Conservation (phyloP, 2,888 invertebrate genomes). For the Oscheius sp. region DNA sequence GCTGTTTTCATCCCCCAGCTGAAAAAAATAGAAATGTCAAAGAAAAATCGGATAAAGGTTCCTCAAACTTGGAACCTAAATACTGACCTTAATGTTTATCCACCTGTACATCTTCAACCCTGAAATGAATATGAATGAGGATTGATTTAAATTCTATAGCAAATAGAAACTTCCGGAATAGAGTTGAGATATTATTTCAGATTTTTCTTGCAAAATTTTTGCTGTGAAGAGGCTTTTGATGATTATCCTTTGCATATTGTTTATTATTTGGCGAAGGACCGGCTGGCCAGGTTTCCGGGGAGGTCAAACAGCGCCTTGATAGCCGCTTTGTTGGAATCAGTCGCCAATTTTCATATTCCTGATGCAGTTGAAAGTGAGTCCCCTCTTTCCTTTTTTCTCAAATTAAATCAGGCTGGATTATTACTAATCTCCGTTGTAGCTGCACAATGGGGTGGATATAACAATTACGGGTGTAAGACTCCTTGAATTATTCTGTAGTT, state of each 20-base stretch:
- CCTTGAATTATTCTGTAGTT: background rate
- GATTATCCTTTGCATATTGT: background rate
- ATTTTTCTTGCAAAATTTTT: background rate
- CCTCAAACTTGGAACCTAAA: too few relatives aligned
- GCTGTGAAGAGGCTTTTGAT: conserved; percentile 10
- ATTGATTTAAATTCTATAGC: background rate
- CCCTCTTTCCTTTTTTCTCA: background rate
- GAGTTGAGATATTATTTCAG: background rate
- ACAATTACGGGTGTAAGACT: conserved; percentile 7
- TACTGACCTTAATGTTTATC: background rate
- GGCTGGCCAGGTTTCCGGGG: conserved; percentile 28
- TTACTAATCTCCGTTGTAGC: background rate
- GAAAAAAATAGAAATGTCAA: too few relatives aligned
- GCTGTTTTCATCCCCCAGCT: too few relatives aligned
- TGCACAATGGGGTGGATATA: background rate
- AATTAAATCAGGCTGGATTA: background rate
- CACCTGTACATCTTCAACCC: background rate
- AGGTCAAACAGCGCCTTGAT: conserved; percentile 29
- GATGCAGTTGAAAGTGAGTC: background rate
- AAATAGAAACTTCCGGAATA: background rate
- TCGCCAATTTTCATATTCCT: conserved; percentile 5
- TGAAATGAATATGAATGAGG: background rate
- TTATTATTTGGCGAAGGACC: conserved; percentile 25
- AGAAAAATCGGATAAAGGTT: too few relatives aligned
- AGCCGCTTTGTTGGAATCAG: conserved; percentile 16